Evolutionary conservation across 2,797 vertebrate species (phyloP), one percentile per base, ranked within the genome.

Genomic region (Arctocebus calabarensis): DNA sequence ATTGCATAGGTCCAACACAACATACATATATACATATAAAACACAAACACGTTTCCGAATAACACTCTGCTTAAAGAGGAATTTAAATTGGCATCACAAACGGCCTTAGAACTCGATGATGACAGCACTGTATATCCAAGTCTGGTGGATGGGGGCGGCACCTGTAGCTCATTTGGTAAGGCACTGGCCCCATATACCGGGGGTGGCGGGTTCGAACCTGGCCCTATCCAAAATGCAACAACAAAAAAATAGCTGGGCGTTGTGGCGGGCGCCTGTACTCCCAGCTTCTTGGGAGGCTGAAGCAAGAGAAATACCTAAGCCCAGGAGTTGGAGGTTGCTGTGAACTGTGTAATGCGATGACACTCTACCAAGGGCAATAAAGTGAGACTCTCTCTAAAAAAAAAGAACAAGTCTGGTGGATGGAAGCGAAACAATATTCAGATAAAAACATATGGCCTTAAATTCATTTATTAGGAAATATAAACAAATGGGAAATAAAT

Each of bases 401-500:
- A n/a, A n/a, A n/a, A n/a, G n/a, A n/a, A n/a, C 83, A 93, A 92
- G 43, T 83, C 52, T 62, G 17, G 71, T 90, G 73, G 59, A 93
- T 78, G 20, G 11, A 93, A 19, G 62, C 48, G 92, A 88, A 66
- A 62, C 20, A 74, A 93, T 86, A 74, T 79, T 90, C 48, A 95
- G 52, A 68, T 70, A 94, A 96, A 94, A 84, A 64, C 22, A 78
- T 70, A 70, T 52, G 20, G n/a, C 17, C 77, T 90, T 85, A 85
- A 92, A 89, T 86, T 92, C 55, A 90, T n/a, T 74, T 95, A 81
- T 82, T 93, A 94, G n/a, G 73, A 96, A 94, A 91, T 71, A 92
- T 90, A 94, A 92, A 55, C 27, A 96, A 90, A 83, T 82, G 37
- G 55, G 70, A 96, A 96, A 94, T 83, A 95, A 94, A 92, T 90